Evolutionary conservation across 2,797 vertebrate species (phyloP), one percentile per base, ranked within the genome.

Genomic region (Capromys pilorides): DNA sequence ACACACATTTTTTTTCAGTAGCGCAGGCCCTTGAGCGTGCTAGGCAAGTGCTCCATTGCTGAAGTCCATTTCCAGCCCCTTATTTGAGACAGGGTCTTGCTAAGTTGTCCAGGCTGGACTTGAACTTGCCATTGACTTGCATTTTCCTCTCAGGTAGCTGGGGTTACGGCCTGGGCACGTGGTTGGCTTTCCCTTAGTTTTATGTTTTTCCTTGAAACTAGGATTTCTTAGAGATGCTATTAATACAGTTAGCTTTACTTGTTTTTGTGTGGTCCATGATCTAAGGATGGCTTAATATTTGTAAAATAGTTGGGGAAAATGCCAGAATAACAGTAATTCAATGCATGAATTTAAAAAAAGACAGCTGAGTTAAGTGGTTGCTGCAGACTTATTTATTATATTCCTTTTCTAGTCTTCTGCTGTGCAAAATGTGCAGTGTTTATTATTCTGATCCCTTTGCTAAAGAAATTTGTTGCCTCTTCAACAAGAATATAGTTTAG

Each of bases 131-230:
- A 6, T 75, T 36, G 4, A 24, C 36, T 22, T 49, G 7, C 45
- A 19, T 33, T 49, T 8, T 31, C 75, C 39, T 51, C 14, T 9
- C 45, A 26, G 22, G 57, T 26, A 61, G 10, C 57, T 51, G 45
- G 45, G 45, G 9, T 31, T 49, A 51, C 18, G 33, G 75, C 6
- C 16, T 51, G 41, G 24, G 24, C 41, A 45, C 62, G 62, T 62
- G 61, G 69, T 6, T 19, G 5, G 16, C 67, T 89, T 86, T 19
- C 67, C 75, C 64, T 90, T 92, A 33, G 18, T 94, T 91, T 94
- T 73, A 59, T 45, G 57, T 86, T 93, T 93, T 95, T 49, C 41
- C 75, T 95, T 82, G 31, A 86, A 83, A 67, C 19, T 90, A 66
- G 57, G 21, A 73, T 57, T 96, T 90, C 31, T 92, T 89, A 91